Evolutionary conservation across 1,140 invertebrate species (phyloP), one percentile per base, ranked within the genome.

Genomic region (Drosophila parabipectinata): DNA sequence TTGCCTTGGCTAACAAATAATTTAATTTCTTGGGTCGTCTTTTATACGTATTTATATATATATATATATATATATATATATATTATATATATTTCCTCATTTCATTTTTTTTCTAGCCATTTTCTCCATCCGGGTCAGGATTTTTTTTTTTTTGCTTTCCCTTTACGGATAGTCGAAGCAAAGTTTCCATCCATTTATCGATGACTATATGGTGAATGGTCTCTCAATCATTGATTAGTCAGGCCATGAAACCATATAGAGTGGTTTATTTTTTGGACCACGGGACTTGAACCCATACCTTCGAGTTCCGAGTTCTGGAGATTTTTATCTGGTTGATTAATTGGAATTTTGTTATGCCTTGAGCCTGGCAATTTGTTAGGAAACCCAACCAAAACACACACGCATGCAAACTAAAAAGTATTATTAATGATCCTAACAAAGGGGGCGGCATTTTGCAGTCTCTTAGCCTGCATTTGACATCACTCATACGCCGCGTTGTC

Each of bases 241-340:
- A 50, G 63, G 60, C 60, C 47, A 67, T 47, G 44, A 50, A 69
- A 69, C 67, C 51, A 48, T 67, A 68, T 37, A 28, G 68, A 59
- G 66, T 60, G 59, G 60, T 47, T 47, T 28, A 28, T 28, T 28
- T 28, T 26, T 26, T 45, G n/a, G 12, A n/a, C 39, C 39, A 1
- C 3, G n/a, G 39, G 12, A 6, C n/a, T 41, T 12, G n/a, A 6
- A 3, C 26, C 26, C 26, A 5, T 28, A 5, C 26, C 26, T 18
- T 1, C 26, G 26, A 28, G 26, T 28, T 28, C 1, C 34, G 28
- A 15, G 30, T 57, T 34, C 63, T 45, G 51, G 58, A 87, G 78
- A 87, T 87, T 71, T 78, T 85, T 87, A 82, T 87, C 82, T 81
- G 71, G 64, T 87, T 85, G 82, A 85, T 85, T 85, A 85, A 85